Conservation (phyloP, 2,888 invertebrate species). For the Metacarcinus magister region DNA sequence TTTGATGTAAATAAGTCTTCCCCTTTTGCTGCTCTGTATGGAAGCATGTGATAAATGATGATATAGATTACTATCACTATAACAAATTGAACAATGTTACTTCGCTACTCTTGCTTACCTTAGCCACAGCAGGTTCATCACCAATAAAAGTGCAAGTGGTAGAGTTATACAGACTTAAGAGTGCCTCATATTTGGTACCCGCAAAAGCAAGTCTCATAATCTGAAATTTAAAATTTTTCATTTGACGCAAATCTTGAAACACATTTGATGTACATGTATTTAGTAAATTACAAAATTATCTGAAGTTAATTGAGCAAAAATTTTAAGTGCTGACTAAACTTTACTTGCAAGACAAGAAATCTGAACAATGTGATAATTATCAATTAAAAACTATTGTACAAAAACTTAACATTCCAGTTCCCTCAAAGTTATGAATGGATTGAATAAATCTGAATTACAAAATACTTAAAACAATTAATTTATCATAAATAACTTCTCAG, state of each 20-base stretch:
- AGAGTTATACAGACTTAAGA: constrained; percentile 69
- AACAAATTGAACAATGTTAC: neutral
- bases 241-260: neutral
- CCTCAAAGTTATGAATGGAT: too few species aligned
- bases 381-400: too few species aligned
- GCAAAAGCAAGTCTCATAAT: constrained; percentile 70
- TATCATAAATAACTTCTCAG: neutral
- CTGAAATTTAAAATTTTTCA: constrained; percentile 59
- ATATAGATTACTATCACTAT: neutral
- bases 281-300: too few species aligned
- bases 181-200: constrained; percentile 71
- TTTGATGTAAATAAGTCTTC: too few species aligned
- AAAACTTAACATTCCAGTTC: too few species aligned
- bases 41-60: neutral
- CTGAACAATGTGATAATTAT: too few species aligned
- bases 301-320: too few species aligned
- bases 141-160: constrained; percentile 67
- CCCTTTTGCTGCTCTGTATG: too few species aligned
- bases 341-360: too few species aligned
- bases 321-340: too few species aligned
- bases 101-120: constrained; percentile 56
- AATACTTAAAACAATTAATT: neutral
- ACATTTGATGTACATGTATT: neutral
- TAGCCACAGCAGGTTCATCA: constrained; percentile 63
- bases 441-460: neutral